A percentile compares a stretch with the other conserved stretches of the same genome.
Evolutionary conservation across 2,113 vertebrate genomes (phyloP).

Genomic region (Morone chrysops): DNA sequence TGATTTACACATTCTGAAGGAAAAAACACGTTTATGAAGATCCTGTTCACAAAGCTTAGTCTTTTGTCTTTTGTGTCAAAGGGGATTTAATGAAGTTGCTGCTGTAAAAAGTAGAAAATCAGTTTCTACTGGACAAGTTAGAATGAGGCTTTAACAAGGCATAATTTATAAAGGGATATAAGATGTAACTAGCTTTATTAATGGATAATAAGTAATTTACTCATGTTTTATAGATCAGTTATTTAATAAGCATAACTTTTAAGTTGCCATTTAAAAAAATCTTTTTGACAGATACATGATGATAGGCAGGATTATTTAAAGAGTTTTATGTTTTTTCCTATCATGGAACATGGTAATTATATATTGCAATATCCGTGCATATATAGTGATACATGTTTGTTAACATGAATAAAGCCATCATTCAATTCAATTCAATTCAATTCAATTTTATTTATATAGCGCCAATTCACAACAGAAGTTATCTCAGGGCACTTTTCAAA

Average conservation of each 20-base stretch:
- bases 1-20: not conserved
- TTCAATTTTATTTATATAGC: too few species aligned
- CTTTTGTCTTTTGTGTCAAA: too few species aligned
- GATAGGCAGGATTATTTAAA: too few species aligned
- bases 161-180: not conserved
- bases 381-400: not conserved
- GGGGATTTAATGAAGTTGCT: not conserved
- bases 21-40: not conserved
- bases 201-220: not conserved
- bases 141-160: not conserved
- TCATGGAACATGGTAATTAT: too few species aligned
- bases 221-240: not conserved
- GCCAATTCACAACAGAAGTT: too few species aligned
- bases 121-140: not conserved
- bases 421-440: too few species aligned
- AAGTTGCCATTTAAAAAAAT: not conserved
- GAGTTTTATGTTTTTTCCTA: too few species aligned
- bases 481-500: too few species aligned
- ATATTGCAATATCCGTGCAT: too few species aligned
- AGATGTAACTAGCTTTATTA: not conserved
- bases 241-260: not conserved
- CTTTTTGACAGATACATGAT: not conserved
- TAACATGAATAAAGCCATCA: slow-evolving; percentile 5
- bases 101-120: not conserved
- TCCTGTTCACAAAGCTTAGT: not conserved